Base-by-base conservation (phyloP, 1,140 invertebrate genomes). In the Scaptomyza montana region DNA sequence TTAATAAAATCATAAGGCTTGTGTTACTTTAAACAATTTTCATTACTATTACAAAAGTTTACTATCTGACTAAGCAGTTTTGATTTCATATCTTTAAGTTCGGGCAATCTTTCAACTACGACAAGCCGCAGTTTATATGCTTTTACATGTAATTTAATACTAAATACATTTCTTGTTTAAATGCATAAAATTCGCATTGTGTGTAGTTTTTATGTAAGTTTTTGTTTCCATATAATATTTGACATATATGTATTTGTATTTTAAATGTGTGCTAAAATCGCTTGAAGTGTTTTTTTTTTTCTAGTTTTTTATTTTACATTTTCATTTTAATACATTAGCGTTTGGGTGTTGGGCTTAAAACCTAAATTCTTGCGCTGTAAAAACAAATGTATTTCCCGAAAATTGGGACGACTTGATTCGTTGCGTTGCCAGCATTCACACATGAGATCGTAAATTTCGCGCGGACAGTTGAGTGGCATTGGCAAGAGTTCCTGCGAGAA, bases 391-490 rank as follows among this genome's bases (percentile, higher is more conserved):
- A 98, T 97, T 92, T 98, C 97, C 65, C 95, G 93, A 93, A 98
- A 99, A 66, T 95, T 96, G 13, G 98, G 98, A n/a, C 98, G 94
- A 86, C 96, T 95, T 5, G 93, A 92, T 53, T 96, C 96, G 81
- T 97, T 96, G 25, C 96, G 93, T 84, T 97, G 96, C 98, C 98
- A 99, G 92, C 98, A 98, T 90, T 98, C 97, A 68, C 95, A 94
- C 97, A 98, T 98, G 70, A 99, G 92, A 92, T 98, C 97, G 92
- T 97, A 98, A 66, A 98, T 96, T 92, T 98, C 97, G 69, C 96
- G 95, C 9, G 97, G 96, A 92, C 97, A 98, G 74, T 96, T 96
- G 77, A 96, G 94, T 25, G 97, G 97, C 63, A 96, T 93, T 2
- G 95, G 95, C 12, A 97, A 93, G 54, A 94, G 93, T 68, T 94